Conservation (phyloP, 2,113 vertebrate genomes). For the Misgurnus mizolepis region DNA sequence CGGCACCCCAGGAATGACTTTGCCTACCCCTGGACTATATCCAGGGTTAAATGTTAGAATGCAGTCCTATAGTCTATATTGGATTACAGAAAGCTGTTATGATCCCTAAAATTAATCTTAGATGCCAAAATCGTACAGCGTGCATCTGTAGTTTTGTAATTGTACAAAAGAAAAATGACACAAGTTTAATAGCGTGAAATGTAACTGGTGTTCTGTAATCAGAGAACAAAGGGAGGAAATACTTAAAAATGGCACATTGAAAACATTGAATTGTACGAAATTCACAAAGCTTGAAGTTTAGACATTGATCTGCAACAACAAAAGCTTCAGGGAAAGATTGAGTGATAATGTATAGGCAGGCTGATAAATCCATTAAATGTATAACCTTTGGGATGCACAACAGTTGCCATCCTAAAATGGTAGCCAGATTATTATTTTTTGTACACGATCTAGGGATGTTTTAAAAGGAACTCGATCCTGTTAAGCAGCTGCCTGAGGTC, state of each 20-base stretch:
- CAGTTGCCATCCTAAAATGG: too few species aligned
- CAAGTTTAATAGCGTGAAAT: background rate
- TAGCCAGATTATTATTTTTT: too few species aligned
- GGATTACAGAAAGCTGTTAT: too few species aligned
- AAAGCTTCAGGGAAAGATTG: background rate
- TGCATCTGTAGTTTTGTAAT: background rate
- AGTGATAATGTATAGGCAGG: background rate
- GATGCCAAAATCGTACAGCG: too few species aligned
- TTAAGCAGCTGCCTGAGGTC: too few species aligned
- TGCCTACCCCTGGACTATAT: too few species aligned
- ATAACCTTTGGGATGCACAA: background rate
- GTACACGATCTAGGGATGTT: too few species aligned
- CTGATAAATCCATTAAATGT: background rate
- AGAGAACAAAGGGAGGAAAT: background rate
- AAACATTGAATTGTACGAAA: background rate
- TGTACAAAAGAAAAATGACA: background rate
- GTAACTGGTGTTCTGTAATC: background rate
- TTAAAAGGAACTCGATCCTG: too few species aligned
- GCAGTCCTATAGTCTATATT: too few species aligned
- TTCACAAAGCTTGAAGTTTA: background rate
- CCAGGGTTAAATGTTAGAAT: too few species aligned
- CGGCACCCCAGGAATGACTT: too few species aligned
- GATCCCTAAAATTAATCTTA: too few species aligned
- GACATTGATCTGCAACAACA: constrained; percentile 2
- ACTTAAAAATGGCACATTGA: background rate